Evolutionary conservation across 2,113 vertebrate species (phyloP), one percentile per base, ranked within the genome.

Genomic region (Menidia beryllina): DNA sequence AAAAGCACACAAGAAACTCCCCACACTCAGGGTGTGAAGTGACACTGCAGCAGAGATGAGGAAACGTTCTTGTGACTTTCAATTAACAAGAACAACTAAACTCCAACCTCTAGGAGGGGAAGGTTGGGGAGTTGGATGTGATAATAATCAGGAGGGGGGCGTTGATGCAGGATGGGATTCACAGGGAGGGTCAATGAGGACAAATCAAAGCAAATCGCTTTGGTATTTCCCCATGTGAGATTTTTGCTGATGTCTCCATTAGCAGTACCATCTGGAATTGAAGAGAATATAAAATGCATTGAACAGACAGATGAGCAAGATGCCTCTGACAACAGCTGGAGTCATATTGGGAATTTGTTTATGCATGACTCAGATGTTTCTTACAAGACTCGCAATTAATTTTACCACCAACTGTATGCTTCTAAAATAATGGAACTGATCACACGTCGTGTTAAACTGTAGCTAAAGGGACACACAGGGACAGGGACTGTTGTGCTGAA

Each of bases 11-110:
- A 12, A 55, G 30, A 25, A 76, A 47, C 41, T 5, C 26, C 36
- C 41, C 20, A 27, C 34, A 55, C 50, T 7, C 14, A 25, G 12
- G 4, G 43, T 30, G 39, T 48, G 56, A 78, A 88, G 77, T 51
- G 86, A 92, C 77, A 57, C 88, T 87, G 39, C 78, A 67, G 56
- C 36, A 47, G n/a, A 27, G 21, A 56, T 11, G 63, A 36, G 36
- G 76, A 85, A 77, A 71, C 88, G 74, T 89, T 90, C 90, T 68
- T 85, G 87, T 60, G 89, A 68, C 83, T 88, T 85, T 78, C 84
- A 77, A 43, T 79, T 82, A 91, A 57, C 25, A 50, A 50, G 47
- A 73, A 70, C 72, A 91, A 86, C 26, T 19, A 43, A 43, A 43
- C 41, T 43, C 17, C 41, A 6, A 14, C 14, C 41, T 17, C 14